Evolutionary conservation across 2,888 invertebrate species (phyloP).

Genomic region (Arctia plantaginis): DNA sequence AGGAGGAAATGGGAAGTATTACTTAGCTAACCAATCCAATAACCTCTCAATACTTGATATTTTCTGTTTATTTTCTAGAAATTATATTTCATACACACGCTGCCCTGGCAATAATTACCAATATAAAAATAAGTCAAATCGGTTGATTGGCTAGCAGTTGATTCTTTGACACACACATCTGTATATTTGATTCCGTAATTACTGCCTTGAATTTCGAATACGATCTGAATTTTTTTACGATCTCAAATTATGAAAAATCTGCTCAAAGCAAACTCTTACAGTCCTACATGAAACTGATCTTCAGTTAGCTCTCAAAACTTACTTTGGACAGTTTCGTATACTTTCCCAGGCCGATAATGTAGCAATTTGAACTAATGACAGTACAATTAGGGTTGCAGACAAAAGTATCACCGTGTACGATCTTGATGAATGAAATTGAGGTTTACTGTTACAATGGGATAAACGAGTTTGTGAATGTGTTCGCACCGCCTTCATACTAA

Average conservation of each 20-base stretch:
- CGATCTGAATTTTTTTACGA: no score
- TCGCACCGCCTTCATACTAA: slow-evolving; percentile 6
- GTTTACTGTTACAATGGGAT: slow-evolving; percentile 17
- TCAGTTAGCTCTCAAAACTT: background rate
- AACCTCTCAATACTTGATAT: no score
- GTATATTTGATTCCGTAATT: no score
- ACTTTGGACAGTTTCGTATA: background rate
- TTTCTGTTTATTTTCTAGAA: background rate
- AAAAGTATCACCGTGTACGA: slow-evolving; percentile 29
- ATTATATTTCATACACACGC: background rate
- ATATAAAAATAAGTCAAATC: background rate
- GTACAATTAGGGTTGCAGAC: slow-evolving; percentile 23
- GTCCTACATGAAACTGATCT: background rate
- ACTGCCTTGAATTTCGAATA: no score
- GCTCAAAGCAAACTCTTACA: no score
- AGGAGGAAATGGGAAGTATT: no score
- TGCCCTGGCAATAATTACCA: no score
- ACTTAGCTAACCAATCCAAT: no score
- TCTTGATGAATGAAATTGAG: slow-evolving; percentile 30
- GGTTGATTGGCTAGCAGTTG: background rate
- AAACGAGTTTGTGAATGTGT: slow-evolving; percentile 4
- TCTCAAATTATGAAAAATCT: no score
- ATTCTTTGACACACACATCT: background rate
- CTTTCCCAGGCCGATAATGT: slow-evolving; percentile 21
- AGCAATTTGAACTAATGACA: slow-evolving; percentile 20